phyloP scores from a whole-genome alignment of 2,888 invertebrate species.

The Strigamia crassipes region DNA sequence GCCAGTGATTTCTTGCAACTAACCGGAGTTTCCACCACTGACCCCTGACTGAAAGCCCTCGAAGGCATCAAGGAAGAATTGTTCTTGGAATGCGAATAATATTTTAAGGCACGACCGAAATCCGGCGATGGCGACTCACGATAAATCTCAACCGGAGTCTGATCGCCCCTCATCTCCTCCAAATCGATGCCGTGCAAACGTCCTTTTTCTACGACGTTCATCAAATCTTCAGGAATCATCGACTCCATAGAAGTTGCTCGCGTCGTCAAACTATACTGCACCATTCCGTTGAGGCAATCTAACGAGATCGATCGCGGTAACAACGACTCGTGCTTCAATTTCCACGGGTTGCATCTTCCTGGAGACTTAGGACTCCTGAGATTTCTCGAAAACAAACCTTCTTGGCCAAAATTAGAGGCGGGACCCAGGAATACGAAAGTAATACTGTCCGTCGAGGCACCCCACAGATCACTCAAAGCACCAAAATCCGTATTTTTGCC shows the following conservation, averaged over 20 bases:
- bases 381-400: not conserved
- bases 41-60: constrained; percentile 39
- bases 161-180: constrained; percentile 39
- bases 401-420: not conserved
- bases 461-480: constrained; percentile 41
- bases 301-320: constrained; percentile 41
- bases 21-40: constrained; percentile 33
- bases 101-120: constrained; percentile 22
- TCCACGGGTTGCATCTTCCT: constrained; percentile 17
- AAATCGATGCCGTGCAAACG: constrained; percentile 37
- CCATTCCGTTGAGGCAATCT: constrained; percentile 39
- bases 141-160: not conserved
- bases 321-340: not conserved
- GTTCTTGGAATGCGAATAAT: constrained; percentile 31
- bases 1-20: constrained; percentile 12
- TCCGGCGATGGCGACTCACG: not conserved
- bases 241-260: constrained; percentile 47
- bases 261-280: constrained; percentile 32
- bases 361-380: constrained; percentile 31
- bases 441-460: constrained; percentile 46
- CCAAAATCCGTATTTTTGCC: not conserved
- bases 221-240: constrained; percentile 46
- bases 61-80: constrained; percentile 6
- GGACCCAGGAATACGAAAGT: constrained; percentile 47
- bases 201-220: constrained; percentile 44